These are phyloP conservation scores for Chrysolina americana DNA, from an alignment of 2,888 invertebrate genomes.

Conservation along the genomic window DNA sequence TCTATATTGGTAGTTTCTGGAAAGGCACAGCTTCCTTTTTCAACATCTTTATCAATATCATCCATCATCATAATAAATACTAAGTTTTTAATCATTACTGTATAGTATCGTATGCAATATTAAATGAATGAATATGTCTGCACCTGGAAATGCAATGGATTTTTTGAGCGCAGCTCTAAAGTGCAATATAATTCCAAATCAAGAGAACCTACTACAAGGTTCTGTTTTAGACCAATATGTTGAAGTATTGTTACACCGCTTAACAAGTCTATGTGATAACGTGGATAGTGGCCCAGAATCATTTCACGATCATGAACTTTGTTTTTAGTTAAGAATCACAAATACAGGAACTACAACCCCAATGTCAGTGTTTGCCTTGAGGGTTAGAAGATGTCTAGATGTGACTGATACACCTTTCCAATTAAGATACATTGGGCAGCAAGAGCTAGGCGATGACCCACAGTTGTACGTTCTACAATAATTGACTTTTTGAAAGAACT, in stretches of 20 bases:
- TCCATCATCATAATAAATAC: too few relatives aligned
- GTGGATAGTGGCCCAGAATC: conserved; percentile 92
- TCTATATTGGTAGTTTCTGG: too few relatives aligned
- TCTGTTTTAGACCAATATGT: conserved; percentile 93
- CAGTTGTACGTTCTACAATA: conserved; percentile 90
- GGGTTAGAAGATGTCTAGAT: conserved; percentile 89
- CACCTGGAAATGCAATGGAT: conserved; percentile 80
- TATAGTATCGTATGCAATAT: too few relatives aligned
- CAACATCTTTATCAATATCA: too few relatives aligned
- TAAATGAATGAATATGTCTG: conserved; percentile 53
- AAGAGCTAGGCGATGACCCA: conserved; percentile 92
- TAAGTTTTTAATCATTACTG: too few relatives aligned
- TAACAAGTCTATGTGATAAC: conserved; percentile 94
- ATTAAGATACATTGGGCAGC: conserved; percentile 91
- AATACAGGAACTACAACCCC: conserved; percentile 69
- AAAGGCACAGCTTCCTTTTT: too few relatives aligned
- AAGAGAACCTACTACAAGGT: conserved; percentile 94
- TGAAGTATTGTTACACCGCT: conserved; percentile 89
- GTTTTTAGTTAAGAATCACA: conserved; percentile 83
- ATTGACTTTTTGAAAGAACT: conserved; percentile 93
- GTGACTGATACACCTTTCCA: conserved; percentile 90
- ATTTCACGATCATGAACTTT: conserved; percentile 95
- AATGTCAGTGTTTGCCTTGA: conserved; percentile 73
- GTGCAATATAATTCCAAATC: conserved; percentile 91
- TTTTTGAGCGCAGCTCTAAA: conserved; percentile 84